Evolutionary conservation across 2,113 vertebrate genomes (phyloP).

Genomic region (Actenoides hombroni): DNA sequence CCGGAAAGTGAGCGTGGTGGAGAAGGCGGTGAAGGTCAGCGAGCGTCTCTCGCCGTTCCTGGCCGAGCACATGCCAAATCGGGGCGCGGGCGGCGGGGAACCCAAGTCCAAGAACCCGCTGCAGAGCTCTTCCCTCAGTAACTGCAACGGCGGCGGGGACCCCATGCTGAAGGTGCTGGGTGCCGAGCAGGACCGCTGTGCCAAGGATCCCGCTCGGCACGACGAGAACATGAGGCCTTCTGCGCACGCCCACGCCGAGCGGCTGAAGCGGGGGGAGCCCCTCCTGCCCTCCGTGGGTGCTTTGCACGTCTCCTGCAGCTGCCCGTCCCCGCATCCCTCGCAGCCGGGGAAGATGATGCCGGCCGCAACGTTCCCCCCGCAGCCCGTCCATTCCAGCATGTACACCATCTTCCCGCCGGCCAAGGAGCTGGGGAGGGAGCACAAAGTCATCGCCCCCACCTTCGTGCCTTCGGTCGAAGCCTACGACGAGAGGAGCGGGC

Average conservation of each 20-base stretch:
- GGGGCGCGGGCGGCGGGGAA: constrained; percentile 46
- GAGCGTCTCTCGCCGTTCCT: constrained; percentile 75
- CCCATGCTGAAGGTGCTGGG: constrained; percentile 73
- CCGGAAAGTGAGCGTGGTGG: constrained; percentile 74
- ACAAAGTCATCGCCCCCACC: constrained; percentile 91
- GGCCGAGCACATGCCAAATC: constrained; percentile 70
- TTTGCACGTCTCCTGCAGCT: constrained; percentile 81
- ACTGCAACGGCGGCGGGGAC: constrained; percentile 72
- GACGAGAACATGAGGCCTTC: constrained; percentile 78
- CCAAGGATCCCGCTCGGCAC: constrained; percentile 74
- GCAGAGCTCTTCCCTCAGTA: constrained; percentile 74
- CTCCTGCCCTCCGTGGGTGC: constrained; percentile 71
- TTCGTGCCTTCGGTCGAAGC: constrained; percentile 96
- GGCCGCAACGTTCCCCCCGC: constrained; percentile 70
- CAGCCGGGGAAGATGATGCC: constrained; percentile 60
- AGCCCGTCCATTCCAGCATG: constrained; percentile 76
- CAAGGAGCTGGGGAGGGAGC: constrained; percentile 87
- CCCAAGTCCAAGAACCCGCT: constrained; percentile 78
- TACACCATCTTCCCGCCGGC: constrained; percentile 79
- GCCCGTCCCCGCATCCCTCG: constrained; percentile 75
- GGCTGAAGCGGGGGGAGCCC: constrained; percentile 79
- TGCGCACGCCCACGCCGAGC: constrained; percentile 67
- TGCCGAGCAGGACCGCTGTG: constrained; percentile 77
- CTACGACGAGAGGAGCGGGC: constrained; percentile 88
- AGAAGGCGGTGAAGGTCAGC: constrained; percentile 58